Base-by-base conservation (phyloP, 2,797 vertebrate species). In the Sebastolobus altivelis region DNA sequence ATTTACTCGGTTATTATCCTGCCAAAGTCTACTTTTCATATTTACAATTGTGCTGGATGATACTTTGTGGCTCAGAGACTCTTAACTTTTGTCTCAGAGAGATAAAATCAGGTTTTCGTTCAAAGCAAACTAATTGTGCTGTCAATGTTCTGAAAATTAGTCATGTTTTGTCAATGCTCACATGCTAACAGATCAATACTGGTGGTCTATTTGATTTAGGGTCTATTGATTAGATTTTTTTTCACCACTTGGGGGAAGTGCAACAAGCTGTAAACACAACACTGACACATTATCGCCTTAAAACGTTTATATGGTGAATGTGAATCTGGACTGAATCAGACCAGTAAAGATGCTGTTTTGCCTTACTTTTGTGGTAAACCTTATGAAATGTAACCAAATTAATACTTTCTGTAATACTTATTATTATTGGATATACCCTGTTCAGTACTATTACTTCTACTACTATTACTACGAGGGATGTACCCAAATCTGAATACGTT, bases 261-360 rank as follows among this genome's bases (percentile, higher is more conserved):
- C 37, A 46, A 56, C 59, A 67, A 62, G 12, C 63, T 76, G 35
- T 66, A 43, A 81, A 70, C 67, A 66, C 59, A 56, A 58, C 46
- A 56, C 31, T 33, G 38, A 65, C 63, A 61, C 8, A 54, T n/a
- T 49, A 49, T 58, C 61, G 35, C 8, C n/a, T 38, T 25, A 25
- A 37, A 16, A 22, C 25, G 31, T 25, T 25, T 25, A 25, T 25
- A 25, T 25, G 25, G 25, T 25, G 25, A 25, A 25, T 25, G 25
- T 25, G 25, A 25, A 25, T 25, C 25, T 25, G 25, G 25, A 25
- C 25, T 25, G 27, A 58, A 58, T 18, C 58, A 33, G 58, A 60
- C 0, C 16, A 33, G 29, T 33, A 33, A 33, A 22, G 60, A 13
- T 62, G 11, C 33, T 62, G 58, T 16, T 59, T 59, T 58, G 27